These are phyloP conservation scores for Ganaspis sp. DNA, from an alignment of 1,140 invertebrate species.

Conservation along the genomic window DNA sequence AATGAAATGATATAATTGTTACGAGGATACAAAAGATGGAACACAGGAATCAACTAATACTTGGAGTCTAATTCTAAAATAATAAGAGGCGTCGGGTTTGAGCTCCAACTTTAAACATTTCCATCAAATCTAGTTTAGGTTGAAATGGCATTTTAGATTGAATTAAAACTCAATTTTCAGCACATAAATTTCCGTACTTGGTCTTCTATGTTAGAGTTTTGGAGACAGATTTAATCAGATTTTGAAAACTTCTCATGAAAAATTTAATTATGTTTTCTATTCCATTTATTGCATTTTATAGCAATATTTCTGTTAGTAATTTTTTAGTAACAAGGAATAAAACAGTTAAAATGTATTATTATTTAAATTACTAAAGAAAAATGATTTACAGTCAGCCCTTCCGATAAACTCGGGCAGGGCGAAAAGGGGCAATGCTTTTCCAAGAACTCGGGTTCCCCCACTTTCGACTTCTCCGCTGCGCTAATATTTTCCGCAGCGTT, in stretches of 20 bases:
- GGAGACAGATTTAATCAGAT: conserved; percentile 6
- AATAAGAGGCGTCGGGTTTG: conserved; percentile 15
- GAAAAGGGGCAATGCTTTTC: too few relatives aligned
- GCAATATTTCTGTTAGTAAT: too few relatives aligned
- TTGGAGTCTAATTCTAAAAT: conserved; percentile 6
- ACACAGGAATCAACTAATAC: background rate
- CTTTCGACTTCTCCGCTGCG: too few relatives aligned
- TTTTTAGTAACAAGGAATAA: too few relatives aligned
- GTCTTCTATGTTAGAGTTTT: background rate
- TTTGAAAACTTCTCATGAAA: background rate
- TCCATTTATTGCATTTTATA: background rate
- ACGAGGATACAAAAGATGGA: background rate
- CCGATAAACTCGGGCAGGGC: too few relatives aligned
- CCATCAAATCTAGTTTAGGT: conserved; percentile 23
- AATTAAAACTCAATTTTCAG: conserved; percentile 25
- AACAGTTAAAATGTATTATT: too few relatives aligned
- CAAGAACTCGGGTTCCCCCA: too few relatives aligned
- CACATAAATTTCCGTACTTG: conserved; percentile 14
- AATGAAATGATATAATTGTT: background rate
- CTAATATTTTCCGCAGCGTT: too few relatives aligned
- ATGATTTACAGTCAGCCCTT: too few relatives aligned
- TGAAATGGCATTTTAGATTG: conserved; percentile 15
- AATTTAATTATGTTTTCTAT: background rate
- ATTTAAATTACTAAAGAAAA: too few relatives aligned
- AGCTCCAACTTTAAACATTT: conserved; percentile 27